These are phyloP conservation scores for Smittia sp. DNA, from an alignment of 2,888 invertebrate species.

Conservation along the genomic window DNA sequence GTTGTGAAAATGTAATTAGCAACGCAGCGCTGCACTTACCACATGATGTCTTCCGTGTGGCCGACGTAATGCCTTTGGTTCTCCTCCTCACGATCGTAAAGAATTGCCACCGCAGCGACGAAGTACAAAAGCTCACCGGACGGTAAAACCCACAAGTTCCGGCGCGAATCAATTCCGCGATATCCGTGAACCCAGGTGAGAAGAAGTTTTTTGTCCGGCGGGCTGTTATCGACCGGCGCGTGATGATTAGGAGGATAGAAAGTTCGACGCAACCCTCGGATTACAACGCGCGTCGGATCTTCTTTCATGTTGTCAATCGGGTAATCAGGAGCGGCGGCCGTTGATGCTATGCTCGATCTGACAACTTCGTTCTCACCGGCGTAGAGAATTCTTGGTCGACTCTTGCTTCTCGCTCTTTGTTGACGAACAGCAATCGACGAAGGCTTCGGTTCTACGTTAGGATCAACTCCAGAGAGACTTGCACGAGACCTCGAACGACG, in stretches of 20 bases:
- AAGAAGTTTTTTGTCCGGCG: constrained; percentile 82
- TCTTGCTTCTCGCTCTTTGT: constrained; percentile 75
- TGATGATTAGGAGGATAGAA: constrained; percentile 86
- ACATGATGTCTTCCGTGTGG: constrained; percentile 91
- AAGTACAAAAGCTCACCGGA: constrained; percentile 91
- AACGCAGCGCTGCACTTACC: constrained; percentile 57
- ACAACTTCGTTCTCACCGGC: constrained; percentile 80
- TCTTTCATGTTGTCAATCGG: constrained; percentile 82
- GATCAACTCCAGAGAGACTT: constrained; percentile 54
- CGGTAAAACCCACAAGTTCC: constrained; percentile 88
- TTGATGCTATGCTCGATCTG: constrained; percentile 70
- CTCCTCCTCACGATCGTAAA: constrained; percentile 83
- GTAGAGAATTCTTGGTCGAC: constrained; percentile 78
- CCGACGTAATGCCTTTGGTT: constrained; percentile 86
- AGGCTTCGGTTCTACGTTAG: constrained; percentile 53
- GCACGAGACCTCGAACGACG: constrained; percentile 65
- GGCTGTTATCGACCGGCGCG: constrained; percentile 77
- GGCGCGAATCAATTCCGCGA: constrained; percentile 83
- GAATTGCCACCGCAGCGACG: constrained; percentile 87
- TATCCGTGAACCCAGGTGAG: constrained; percentile 97
- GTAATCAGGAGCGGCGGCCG: constrained; percentile 67
- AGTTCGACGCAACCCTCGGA: constrained; percentile 75
- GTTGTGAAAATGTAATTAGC: not conserved
- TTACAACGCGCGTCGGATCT: constrained; percentile 79
- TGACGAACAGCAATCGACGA: constrained; percentile 57